Evolutionary conservation across 2,113 vertebrate genomes (phyloP), one percentile per base, ranked within the genome.

Genomic region (Onychostoma macrolepis): DNA sequence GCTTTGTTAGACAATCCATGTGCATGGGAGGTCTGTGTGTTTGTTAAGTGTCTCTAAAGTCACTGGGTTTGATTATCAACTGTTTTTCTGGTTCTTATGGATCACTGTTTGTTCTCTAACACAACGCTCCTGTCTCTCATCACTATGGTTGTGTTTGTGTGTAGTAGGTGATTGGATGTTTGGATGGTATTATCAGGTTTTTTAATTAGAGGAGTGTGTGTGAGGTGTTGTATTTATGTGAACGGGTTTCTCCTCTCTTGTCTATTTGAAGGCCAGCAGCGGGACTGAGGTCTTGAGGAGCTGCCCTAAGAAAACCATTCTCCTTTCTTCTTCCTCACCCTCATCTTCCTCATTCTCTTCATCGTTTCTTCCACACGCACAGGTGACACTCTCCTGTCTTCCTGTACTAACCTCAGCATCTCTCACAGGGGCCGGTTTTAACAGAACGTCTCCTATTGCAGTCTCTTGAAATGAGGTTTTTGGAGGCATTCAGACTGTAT

Each of bases 221-320:
- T 50, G 43, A 48, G 74, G 43, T 48, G 24, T 43, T 48, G 74
- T 8, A 36, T 30, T 87, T 48, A 53, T 48, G 50, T 67, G 65
- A 65, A 85, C 15, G 0, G 76, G 85, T 3, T 19, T 79, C 19
- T 80, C 61, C 85, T 89, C 85, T 90, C 80, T 86, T 87, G 4
- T 94, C 90, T 92, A 89, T 91, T 90, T 93, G 89, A 99, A 99
- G 98, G 94, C 95, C 95, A 97, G 94, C 90, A 93, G 88, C 92
- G 96, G 78, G 90, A 95, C 94, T 83, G 95, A 96, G 4, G 93
- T 86, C 93, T 95, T 94, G 93, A 96, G 97, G 94, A 97, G 96
- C 95, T 99, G 98, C 93, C 98, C 98, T 91, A 99, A 99, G 98
- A 99, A 98, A 97, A 96, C 97, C 94, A 98, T 99, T 96, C 95